These are phyloP conservation scores for Campoletis sonorensis DNA, from an alignment of 1,140 invertebrate species.

Conservation along the genomic window DNA sequence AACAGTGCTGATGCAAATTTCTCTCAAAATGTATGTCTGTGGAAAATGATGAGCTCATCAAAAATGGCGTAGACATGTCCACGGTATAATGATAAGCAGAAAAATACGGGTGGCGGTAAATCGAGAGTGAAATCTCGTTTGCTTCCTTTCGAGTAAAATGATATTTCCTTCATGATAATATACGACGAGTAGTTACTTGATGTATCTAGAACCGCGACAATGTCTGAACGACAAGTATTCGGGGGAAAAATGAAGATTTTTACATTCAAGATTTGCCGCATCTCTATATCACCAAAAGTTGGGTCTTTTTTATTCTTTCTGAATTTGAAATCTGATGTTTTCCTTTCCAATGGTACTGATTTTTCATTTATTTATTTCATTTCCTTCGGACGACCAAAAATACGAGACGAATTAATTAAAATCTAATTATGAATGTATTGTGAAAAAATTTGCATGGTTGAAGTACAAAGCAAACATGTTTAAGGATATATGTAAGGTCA, in stretches of 20 bases:
- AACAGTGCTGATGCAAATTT: constrained; percentile 8
- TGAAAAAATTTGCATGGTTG: too few relatives aligned
- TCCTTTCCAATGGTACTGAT: background rate
- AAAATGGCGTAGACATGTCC: background rate
- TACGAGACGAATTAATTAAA: too few relatives aligned
- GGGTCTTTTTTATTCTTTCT: too few relatives aligned
- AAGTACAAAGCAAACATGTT: too few relatives aligned
- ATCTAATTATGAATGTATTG: too few relatives aligned
- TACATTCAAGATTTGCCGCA: too few relatives aligned
- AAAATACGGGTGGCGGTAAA: background rate
- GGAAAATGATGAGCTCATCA: constrained; percentile 9
- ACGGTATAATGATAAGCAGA: constrained; percentile 10
- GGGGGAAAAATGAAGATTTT: background rate
- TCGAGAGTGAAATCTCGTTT: background rate
- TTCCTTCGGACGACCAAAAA: too few relatives aligned
- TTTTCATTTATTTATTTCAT: background rate
- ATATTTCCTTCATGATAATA: constrained; percentile 5
- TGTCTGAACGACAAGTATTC: background rate
- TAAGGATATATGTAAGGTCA: too few relatives aligned
- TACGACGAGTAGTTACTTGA: background rate
- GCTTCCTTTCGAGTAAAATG: background rate
- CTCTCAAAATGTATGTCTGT: background rate
- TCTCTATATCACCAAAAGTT: too few relatives aligned
- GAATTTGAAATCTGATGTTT: too few relatives aligned
- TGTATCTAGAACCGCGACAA: too few relatives aligned